A percentile compares a stretch with the other conserved stretches of the same genome.
Evolutionary conservation across 2,888 invertebrate species (phyloP).

Genomic region (Rhorus exstirpatorius): DNA sequence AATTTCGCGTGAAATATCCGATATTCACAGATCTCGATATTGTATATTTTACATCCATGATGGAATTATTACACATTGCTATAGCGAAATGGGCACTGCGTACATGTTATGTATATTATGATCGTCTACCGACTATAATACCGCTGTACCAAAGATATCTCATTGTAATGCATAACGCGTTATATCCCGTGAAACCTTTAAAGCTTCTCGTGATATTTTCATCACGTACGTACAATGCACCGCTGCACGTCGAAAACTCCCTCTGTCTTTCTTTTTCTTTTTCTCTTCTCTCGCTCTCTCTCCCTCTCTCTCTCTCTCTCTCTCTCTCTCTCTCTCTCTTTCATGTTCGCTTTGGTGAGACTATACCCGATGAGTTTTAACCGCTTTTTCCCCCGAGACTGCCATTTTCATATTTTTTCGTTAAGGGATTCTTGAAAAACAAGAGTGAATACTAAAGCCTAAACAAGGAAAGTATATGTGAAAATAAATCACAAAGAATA

Average conservation of each 20-base stretch:
- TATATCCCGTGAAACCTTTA: slow-evolving; percentile 60
- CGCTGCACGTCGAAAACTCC: slow-evolving; percentile 28
- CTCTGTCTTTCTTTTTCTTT: neutral
- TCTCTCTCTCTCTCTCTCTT: neutral
- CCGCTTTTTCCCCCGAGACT: slow-evolving; percentile 26
- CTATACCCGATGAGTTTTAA: slow-evolving; percentile 45
- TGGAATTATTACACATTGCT: slow-evolving; percentile 10
- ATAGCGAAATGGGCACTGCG: neutral
- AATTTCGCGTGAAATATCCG: neutral
- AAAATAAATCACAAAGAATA: too few species aligned
- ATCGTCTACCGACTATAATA: slow-evolving; percentile 1
- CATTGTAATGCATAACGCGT: slow-evolving; percentile 67
- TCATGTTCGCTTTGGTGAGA: neutral
- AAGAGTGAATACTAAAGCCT: too few species aligned
- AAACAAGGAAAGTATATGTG: too few species aligned
- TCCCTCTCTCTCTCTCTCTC: neutral
- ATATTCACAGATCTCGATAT: too few species aligned
- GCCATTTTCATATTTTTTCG: slow-evolving; percentile 41
- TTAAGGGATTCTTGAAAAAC: slow-evolving; percentile 3
- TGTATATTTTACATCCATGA: neutral
- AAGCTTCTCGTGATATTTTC: slow-evolving; percentile 59
- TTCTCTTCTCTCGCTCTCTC: too few species aligned
- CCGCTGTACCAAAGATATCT: slow-evolving; percentile 48
- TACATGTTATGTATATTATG: slow-evolving; percentile 9
- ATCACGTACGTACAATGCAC: slow-evolving; percentile 67